Evolutionary conservation across 2,797 vertebrate genomes (phyloP).

Genomic region (Falco columbarius): DNA sequence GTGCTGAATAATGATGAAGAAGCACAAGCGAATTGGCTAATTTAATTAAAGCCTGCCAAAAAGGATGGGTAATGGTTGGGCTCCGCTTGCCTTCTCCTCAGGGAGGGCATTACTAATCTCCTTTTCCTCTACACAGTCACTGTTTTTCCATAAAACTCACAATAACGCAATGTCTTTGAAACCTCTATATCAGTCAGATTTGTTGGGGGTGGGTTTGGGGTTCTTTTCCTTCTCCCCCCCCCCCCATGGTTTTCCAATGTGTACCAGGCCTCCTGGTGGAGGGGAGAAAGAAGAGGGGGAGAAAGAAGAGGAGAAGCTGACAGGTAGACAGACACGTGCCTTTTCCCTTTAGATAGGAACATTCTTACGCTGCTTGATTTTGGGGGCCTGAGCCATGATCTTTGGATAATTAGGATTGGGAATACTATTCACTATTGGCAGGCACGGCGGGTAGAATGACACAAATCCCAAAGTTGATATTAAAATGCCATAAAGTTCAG

Average conservation of each 20-base stretch:
- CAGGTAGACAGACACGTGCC: background rate
- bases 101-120: slow-evolving; percentile 59
- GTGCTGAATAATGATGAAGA: background rate
- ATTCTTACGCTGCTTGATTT: background rate
- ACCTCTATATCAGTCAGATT: background rate
- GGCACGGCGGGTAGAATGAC: slow-evolving; percentile 42
- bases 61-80: slow-evolving; percentile 54
- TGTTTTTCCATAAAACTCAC: slow-evolving; percentile 39
- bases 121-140: background rate
- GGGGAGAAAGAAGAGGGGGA: background rate
- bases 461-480: slow-evolving; percentile 62
- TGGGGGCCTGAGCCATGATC: slow-evolving; percentile 38
- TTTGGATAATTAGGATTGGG: background rate
- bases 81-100: slow-evolving; percentile 17
- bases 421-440: slow-evolving; percentile 57
- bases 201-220: background rate
- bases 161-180: slow-evolving; percentile 9
- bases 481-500: slow-evolving; percentile 48
- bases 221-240: background rate
- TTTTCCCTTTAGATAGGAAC: background rate
- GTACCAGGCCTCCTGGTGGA: background rate
- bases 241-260: background rate
- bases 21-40: background rate
- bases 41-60: slow-evolving; percentile 27
- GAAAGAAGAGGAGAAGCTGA: background rate